Evolutionary conservation across 92 coral and sea anemone genomes (phyloP).

Genomic region (Scolanthus callimorphus): DNA sequence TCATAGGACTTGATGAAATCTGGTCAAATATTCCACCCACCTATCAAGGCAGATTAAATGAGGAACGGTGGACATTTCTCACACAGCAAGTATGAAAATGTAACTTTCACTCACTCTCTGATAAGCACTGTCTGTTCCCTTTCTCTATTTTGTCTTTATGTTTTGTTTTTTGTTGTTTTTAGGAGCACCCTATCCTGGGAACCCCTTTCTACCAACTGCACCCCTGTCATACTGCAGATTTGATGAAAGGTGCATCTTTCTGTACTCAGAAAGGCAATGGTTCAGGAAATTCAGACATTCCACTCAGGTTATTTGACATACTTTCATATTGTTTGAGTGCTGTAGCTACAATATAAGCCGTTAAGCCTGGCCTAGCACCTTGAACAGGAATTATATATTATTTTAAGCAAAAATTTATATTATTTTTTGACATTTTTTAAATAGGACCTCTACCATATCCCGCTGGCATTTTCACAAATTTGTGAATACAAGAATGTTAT

Average conservation of each 20-base stretch:
- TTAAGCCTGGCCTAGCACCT: no score
- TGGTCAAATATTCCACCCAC: conserved; percentile 77
- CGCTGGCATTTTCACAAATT: no score
- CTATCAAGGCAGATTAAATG: conserved; percentile 47
- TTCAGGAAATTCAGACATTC: neutral
- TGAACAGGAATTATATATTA: no score
- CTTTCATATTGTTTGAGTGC: no score
- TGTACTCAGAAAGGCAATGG: neutral
- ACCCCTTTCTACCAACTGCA: conserved; percentile 89
- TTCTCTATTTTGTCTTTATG: neutral
- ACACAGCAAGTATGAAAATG: conserved; percentile 82
- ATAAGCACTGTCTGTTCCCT: no score
- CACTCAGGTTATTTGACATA: neutral
- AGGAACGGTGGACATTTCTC: conserved; percentile 94
- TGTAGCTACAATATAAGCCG: no score
- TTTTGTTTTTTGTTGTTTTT: neutral
- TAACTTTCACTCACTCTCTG: no score
- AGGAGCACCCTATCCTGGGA: conserved; percentile 92
- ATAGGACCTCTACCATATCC: no score
- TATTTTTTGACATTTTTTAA: no score
- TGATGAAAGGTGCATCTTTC: conserved; percentile 58
- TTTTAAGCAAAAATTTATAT: no score
- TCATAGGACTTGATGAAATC: conserved; percentile 67
- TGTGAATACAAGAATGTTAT: no score
- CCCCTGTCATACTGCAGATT: conserved; percentile 94